These are phyloP conservation scores for Lasioglossum leucozonium DNA, from an alignment of 2,888 invertebrate species.

Conservation along the genomic window DNA sequence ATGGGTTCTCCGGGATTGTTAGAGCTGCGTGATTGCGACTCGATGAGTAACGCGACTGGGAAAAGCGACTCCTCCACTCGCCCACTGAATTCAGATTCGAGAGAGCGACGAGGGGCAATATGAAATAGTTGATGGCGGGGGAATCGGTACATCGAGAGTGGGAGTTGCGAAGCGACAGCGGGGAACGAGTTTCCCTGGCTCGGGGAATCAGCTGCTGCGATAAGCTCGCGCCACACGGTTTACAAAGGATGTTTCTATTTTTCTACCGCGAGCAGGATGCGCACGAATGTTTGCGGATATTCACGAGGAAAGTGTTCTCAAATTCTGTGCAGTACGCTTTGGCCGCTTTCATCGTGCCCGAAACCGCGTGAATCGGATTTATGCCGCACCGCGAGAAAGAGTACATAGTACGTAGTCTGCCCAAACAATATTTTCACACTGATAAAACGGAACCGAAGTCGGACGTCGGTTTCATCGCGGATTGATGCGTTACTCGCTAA, in stretches of 20 bases:
- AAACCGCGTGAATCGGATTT: constrained; percentile 15
- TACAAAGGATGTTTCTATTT: neutral
- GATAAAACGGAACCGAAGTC: constrained; percentile 18
- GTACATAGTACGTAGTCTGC: no score
- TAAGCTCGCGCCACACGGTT: constrained; percentile 17
- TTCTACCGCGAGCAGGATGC: neutral
- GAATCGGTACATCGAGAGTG: no score
- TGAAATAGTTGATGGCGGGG: no score
- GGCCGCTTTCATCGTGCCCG: constrained; percentile 8
- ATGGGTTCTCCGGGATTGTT: neutral
- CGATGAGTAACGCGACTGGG: neutral
- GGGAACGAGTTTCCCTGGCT: no score
- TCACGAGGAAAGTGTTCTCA: neutral
- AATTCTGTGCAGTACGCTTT: constrained; percentile 11
- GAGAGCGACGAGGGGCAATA: no score
- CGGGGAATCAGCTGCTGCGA: constrained; percentile 2
- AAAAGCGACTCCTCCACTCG: neutral
- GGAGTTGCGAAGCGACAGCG: no score
- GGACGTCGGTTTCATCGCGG: constrained; percentile 2
- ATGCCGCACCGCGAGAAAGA: neutral
- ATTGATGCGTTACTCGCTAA: neutral
- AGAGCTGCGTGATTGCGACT: neutral
- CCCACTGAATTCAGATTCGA: neutral
- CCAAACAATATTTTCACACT: constrained; percentile 16
- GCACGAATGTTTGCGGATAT: neutral